Conservation (phyloP, 2,888 invertebrate species). For the Plebejus anna region DNA sequence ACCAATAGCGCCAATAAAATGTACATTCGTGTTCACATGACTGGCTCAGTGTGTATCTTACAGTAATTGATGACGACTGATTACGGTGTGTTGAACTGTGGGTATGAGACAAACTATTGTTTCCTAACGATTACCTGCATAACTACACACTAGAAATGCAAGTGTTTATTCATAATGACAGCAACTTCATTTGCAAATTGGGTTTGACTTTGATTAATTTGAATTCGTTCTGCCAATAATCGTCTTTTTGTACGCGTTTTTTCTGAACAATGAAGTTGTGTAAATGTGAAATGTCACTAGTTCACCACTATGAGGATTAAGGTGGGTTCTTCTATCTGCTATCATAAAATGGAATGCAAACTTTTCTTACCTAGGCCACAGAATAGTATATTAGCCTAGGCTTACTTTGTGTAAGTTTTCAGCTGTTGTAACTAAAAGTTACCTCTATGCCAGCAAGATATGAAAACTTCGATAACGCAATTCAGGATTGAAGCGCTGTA, state of each 20-base stretch:
- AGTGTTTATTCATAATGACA: constrained; percentile 11
- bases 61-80: constrained; percentile 16
- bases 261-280: not conserved
- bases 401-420: too few species aligned
- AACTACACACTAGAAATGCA: not conserved
- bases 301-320: too few species aligned
- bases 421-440: too few species aligned
- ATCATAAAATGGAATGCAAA: too few species aligned
- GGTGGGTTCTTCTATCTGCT: too few species aligned
- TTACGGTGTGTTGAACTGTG: constrained; percentile 12
- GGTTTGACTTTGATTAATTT: not conserved
- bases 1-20: not conserved
- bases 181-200: constrained; percentile 1
- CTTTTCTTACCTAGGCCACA: too few species aligned
- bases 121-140: constrained; percentile 17
- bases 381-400: too few species aligned
- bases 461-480: too few species aligned
- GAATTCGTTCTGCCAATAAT: not conserved
- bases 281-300: too few species aligned
- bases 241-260: not conserved
- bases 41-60: not conserved
- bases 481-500: too few species aligned
- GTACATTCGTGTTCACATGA: not conserved
- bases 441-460: too few species aligned
- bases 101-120: constrained; percentile 16